Percentiles rank a stretch among this genome's conserved stretches.
Conservation (phyloP, 2,797 vertebrate species). For the Arnoldichthys spilopterus region DNA sequence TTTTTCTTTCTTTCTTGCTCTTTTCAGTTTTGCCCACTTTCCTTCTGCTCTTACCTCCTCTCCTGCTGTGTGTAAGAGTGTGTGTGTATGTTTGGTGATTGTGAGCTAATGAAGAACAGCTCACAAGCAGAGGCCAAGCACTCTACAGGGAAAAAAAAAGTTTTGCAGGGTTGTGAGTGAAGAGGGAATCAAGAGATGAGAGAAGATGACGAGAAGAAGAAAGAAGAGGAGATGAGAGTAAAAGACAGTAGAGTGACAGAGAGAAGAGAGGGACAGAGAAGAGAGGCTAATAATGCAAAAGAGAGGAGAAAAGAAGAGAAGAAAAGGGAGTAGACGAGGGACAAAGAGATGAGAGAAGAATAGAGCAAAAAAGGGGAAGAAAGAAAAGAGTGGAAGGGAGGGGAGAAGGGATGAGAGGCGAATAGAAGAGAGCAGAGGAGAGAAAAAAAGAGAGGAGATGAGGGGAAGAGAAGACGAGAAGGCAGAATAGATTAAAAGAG, state of each 20-base stretch:
- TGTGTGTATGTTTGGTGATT: constrained; percentile 35
- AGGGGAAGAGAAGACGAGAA: constrained; percentile 8
- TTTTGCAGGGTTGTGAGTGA: constrained; percentile 41
- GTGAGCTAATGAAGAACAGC: constrained; percentile 59
- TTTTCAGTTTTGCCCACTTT: constrained; percentile 37
- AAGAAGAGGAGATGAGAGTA: background rate
- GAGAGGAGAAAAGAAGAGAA: background rate
- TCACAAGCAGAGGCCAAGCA: constrained; percentile 51
- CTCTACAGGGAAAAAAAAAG: constrained; percentile 37
- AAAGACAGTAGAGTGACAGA: background rate
- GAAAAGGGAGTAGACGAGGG: background rate
- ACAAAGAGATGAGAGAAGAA: background rate
- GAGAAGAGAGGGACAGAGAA: background rate
- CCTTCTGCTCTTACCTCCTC: constrained; percentile 24
- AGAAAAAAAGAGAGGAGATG: background rate
- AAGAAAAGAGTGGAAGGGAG: background rate
- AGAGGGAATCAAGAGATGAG: constrained; percentile 18
- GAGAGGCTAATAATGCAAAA: background rate
- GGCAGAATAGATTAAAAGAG: background rate
- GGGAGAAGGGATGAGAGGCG: background rate
- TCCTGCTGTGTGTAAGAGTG: constrained; percentile 29
- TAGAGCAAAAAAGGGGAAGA: background rate
- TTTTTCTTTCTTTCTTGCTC: constrained; percentile 22
- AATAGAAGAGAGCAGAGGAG: background rate
- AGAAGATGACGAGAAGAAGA: constrained; percentile 5